phyloP scores from a whole-genome alignment of 1,140 invertebrate species.

The Bombus ignitus region DNA sequence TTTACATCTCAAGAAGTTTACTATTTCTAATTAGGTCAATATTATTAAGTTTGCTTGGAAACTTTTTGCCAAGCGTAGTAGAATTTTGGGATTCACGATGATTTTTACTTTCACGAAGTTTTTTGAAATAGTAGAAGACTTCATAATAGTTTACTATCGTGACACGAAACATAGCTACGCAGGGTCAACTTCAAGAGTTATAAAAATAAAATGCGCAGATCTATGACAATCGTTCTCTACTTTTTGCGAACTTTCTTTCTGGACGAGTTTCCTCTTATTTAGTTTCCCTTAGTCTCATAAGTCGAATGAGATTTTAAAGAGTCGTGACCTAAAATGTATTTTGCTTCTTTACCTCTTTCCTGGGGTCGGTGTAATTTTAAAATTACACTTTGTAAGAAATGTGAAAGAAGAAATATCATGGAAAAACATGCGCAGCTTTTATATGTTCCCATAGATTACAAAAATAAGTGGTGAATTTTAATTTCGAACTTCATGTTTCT shows the following conservation, averaged over 20 bases:
- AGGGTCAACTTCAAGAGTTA: not conserved
- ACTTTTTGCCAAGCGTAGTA: not conserved
- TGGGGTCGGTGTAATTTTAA: not conserved
- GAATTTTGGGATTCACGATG: not conserved
- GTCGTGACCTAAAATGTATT: not conserved
- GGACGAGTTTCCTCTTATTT: not conserved
- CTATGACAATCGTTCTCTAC: not conserved
- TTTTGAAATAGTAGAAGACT: not conserved
- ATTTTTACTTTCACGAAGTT: not conserved
- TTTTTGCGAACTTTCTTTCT: no score
- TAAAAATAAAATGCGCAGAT: not conserved
- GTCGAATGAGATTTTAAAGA: not conserved
- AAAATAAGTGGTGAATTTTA: no score
- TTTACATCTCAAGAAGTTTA: no score
- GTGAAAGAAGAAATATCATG: not conserved
- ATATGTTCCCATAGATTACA: no score
- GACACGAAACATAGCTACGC: not conserved
- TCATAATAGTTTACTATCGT: not conserved
- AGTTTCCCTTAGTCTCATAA: not conserved
- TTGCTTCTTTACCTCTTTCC: not conserved
- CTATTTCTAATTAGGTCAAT: no score
- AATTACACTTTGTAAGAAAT: not conserved
- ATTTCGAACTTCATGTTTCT: no score
- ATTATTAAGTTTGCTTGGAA: not conserved
- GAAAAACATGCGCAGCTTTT: no score